A percentile compares a stretch with the other conserved stretches of the same genome.
Evolutionary conservation across 2,888 invertebrate species (phyloP).

Genomic region (Molanna angustata): DNA sequence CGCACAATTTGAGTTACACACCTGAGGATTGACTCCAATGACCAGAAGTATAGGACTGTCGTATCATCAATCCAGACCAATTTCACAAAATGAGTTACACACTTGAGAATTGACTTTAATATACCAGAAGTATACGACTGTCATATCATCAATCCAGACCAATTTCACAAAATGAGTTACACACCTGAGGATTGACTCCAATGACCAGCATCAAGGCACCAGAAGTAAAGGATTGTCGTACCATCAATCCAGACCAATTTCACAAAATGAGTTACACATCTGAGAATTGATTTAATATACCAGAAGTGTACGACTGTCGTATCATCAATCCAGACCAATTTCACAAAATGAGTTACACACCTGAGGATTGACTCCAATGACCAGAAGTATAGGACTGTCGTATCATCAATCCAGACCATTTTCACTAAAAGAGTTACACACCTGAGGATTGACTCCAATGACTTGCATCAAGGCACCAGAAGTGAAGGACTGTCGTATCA

Average conservation of each 20-base stretch:
- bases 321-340: conserved; percentile 86
- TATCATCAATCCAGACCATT: too few species aligned
- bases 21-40: too few species aligned
- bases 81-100: too few species aligned
- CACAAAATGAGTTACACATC: conserved; percentile 53
- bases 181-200: conserved; percentile 75
- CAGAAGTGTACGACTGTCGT: conserved; percentile 58
- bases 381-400: too few species aligned
- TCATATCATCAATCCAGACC: conserved; percentile 82
- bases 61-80: conserved; percentile 82
- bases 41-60: too few species aligned
- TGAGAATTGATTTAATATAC: conserved; percentile 77
- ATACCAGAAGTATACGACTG: conserved; percentile 61
- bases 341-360: too few species aligned
- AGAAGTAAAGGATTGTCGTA: conserved; percentile 60
- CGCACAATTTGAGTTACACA: too few species aligned
- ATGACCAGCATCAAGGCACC: conserved; percentile 83
- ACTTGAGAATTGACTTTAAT: conserved; percentile 72
- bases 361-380: too few species aligned
- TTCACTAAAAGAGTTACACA: too few species aligned
- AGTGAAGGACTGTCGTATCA: conserved; percentile 63
- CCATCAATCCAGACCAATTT: conserved; percentile 83
- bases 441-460: conserved; percentile 76
- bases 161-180: too few species aligned
- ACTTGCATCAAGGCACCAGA: conserved; percentile 81